A percentile compares a stretch with the other conserved stretches of the same genome.
phyloP scores from a whole-genome alignment of 2,797 vertebrate genomes.

The Hydrolagus colliei region DNA sequence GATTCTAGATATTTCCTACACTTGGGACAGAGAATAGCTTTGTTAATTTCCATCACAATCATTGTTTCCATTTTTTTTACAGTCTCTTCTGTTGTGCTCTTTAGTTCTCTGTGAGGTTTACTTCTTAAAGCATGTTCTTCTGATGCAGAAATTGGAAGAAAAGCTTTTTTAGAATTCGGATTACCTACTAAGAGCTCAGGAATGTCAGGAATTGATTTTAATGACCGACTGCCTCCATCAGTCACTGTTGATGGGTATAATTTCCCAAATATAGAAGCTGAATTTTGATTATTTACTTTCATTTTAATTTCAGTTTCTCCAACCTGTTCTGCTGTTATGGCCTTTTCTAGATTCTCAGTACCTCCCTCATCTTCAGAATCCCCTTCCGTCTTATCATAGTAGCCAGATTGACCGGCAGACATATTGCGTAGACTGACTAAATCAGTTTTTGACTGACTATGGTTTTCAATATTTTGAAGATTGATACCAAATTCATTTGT shows the following conservation, averaged over 20 bases:
- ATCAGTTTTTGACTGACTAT: background rate
- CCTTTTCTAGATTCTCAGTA: background rate
- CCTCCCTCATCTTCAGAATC: background rate
- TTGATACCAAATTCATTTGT: constrained; percentile 12
- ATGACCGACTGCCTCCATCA: background rate
- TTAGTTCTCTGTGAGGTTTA: constrained; percentile 35
- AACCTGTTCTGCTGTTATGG: background rate
- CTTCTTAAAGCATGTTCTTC: background rate
- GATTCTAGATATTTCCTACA: constrained; percentile 41
- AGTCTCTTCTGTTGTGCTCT: constrained; percentile 37
- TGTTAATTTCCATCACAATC: constrained; percentile 40
- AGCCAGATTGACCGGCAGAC: background rate
- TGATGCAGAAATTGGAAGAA: background rate
- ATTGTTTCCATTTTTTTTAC: constrained; percentile 37
- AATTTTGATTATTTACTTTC: background rate
- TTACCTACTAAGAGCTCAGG: background rate
- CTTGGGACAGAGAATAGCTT: constrained; percentile 39
- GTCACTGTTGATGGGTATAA: background rate
- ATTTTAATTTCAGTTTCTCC: background rate
- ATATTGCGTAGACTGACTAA: background rate
- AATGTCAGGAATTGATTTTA: background rate
- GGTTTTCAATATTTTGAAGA: constrained; percentile 16
- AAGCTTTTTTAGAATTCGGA: background rate
- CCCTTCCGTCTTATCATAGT: background rate
- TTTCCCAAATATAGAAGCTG: background rate